Conservation (phyloP, 1,140 invertebrate genomes). For the Eurosta solidaginis region DNA sequence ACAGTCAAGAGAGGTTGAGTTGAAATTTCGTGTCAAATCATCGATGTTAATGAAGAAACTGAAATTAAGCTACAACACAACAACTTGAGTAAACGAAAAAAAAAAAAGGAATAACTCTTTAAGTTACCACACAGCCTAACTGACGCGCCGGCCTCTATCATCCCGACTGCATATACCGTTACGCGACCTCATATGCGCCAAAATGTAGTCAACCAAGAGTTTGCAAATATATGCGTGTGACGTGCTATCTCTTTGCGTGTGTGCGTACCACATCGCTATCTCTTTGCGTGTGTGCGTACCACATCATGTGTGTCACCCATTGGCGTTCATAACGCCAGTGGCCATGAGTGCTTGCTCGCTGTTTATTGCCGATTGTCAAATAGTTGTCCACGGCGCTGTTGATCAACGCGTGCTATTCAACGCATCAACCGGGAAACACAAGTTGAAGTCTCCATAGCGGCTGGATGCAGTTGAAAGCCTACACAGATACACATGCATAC, state of each 20-base stretch:
- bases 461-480: neutral
- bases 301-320: no score
- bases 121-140: no score
- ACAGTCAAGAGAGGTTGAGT: neutral
- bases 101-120: no score
- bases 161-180: neutral
- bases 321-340: neutral
- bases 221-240: neutral
- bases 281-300: neutral
- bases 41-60: neutral
- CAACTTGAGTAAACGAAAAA: neutral
- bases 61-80: neutral
- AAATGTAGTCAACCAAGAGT: neutral
- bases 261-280: neutral
- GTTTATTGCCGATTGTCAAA: neutral
- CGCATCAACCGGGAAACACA: neutral
- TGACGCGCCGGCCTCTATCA: neutral
- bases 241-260: no score
- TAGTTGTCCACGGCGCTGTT: neutral
- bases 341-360: neutral
- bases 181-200: conserved; percentile 10
- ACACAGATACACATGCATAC: no score
- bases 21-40: neutral
- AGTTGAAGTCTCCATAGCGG: neutral
- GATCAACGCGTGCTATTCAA: neutral